Evolutionary conservation across 1,140 invertebrate species (phyloP).

Genomic region (Subanguina moxae): DNA sequence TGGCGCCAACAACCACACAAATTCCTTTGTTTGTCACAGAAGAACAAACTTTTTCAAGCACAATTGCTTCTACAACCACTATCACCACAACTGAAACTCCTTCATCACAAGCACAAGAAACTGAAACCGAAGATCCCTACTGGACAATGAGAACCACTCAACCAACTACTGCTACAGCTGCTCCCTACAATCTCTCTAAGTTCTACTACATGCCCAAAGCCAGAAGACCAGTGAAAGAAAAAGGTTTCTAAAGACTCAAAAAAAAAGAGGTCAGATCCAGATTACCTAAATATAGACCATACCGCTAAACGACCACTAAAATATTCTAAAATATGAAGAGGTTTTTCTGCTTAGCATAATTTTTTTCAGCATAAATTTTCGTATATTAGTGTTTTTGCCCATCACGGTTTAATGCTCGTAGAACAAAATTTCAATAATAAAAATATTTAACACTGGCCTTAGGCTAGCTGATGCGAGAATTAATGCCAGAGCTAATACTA

Average conservation of each 20-base stretch:
- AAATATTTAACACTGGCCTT: too few species aligned
- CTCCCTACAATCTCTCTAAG: constrained; percentile 34
- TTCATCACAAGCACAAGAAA: not conserved
- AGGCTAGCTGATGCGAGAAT: too few species aligned
- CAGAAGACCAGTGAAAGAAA: constrained; percentile 27
- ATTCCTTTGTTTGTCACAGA: not conserved
- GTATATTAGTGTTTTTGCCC: too few species aligned
- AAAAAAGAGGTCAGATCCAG: too few species aligned
- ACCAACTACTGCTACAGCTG: constrained; percentile 28
- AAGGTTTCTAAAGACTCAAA: constrained; percentile 23
- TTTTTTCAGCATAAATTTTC: too few species aligned
- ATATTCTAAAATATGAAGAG: too few species aligned
- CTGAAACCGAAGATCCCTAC: not conserved
- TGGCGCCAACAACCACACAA: not conserved
- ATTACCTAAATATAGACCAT: too few species aligned
- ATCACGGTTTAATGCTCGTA: too few species aligned
- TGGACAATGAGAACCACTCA: constrained; percentile 13
- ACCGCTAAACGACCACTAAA: too few species aligned
- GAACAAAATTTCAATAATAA: too few species aligned
- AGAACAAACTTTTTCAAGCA: constrained; percentile 1
- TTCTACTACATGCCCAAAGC: constrained; percentile 42
- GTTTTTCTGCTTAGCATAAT: too few species aligned
- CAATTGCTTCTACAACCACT: constrained; percentile 8
- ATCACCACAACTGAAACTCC: not conserved
- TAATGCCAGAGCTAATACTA: too few species aligned